Evolutionary conservation across 2,797 vertebrate species (phyloP), one percentile per base, ranked within the genome.

Genomic region (Mus caroli): DNA sequence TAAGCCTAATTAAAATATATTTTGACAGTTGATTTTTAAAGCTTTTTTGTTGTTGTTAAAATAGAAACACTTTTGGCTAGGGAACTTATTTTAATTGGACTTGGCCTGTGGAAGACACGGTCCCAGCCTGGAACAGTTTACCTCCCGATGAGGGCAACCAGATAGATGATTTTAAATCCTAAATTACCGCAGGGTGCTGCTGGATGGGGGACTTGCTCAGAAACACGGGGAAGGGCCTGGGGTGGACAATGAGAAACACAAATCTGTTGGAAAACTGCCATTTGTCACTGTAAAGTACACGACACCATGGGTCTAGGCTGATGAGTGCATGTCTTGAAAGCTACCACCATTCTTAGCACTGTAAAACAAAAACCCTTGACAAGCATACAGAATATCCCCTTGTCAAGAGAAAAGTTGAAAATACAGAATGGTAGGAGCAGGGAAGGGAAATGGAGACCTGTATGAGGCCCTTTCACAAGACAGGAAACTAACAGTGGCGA

Each of bases 201-300:
- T 62, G 3, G 58, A 22, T 34, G 17, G 14, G 22, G 31, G 15
- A 17, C 43, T 71, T 34, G 17, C 60, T 34, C n/a, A 79, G 28
- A 69, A 52, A 13, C 3, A 0, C 0, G 2, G 14, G 46, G 2
- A 22, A 34, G 9, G 2, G 20, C 14, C 77, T 19, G 28, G 34
- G 22, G 19, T 10, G 26, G 37, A 15, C 17, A 7, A 7, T 1
- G 11, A 34, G 40, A 17, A 56, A 9, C 0, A 0, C 0, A 40
- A 2, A 17, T 0, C 6, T 2, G 14, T 10, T n/a, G 34, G 6
- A 43, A n/a, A 58, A 40, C 0, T 4, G 7, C 9, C 56, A 31
- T 26, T 43, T 24, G 77, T 84, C 17, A 6, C 11, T 40, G 14
- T 31, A 7, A 6, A 13, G 4, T 3, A 22, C 7, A 28, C 1